These are phyloP conservation scores for Trichonephila inaurata DNA, from an alignment of 1,140 invertebrate species.

Conservation along the genomic window DNA sequence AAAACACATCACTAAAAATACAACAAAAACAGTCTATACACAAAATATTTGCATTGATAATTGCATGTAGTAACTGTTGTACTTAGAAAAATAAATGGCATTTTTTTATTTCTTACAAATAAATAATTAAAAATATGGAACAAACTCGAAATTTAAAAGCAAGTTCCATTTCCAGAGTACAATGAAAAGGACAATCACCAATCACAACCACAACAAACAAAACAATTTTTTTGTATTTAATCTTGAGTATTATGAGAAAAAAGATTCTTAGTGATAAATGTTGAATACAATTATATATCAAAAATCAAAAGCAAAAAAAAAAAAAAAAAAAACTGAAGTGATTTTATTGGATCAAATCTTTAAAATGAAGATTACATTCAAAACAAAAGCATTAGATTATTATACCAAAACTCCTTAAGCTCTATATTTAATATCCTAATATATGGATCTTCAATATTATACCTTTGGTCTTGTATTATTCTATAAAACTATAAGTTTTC, in stretches of 20 bases:
- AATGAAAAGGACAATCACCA: not conserved
- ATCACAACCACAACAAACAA: not conserved
- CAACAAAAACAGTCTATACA: conserved; percentile 13
- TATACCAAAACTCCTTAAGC: not conserved
- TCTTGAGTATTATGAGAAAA: not conserved
- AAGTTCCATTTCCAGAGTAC: not conserved
- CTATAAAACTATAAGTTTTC: too few species aligned
- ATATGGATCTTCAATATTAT: not conserved
- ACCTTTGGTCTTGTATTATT: too few species aligned
- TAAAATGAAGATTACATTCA: not conserved
- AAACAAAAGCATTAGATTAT: not conserved
- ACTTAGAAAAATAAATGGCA: not conserved
- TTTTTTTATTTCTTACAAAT: not conserved
- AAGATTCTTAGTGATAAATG: not conserved
- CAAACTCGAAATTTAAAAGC: not conserved
- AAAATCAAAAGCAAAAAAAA: not conserved
- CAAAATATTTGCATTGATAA: conserved; percentile 15
- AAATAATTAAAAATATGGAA: conserved; percentile 4
- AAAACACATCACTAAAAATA: conserved; percentile 4
- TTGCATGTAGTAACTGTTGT: conserved; percentile 27
- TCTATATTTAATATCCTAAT: not conserved
- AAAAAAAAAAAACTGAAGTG: not conserved
- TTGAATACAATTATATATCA: not conserved
- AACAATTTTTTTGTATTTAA: not conserved
- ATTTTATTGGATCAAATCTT: not conserved